Percentiles rank a stretch among this genome's conserved stretches.
phyloP scores from a whole-genome alignment of 2,888 invertebrate species.

The Horisme vitalbata region DNA sequence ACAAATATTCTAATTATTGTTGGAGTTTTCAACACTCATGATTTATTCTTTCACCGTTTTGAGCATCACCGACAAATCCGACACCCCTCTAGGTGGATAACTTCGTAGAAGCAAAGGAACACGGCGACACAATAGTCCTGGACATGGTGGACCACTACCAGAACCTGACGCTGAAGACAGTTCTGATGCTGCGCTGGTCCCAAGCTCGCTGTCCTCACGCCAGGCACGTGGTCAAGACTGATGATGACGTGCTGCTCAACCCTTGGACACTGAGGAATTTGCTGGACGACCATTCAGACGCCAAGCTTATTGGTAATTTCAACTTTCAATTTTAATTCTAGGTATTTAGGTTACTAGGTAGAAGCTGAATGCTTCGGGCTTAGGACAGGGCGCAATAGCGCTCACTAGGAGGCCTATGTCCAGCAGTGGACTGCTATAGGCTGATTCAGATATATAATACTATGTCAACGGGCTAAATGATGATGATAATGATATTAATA shows the following conservation, averaged over 20 bases:
- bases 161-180: conserved; percentile 86
- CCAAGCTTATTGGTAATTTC: conserved; percentile 72
- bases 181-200: conserved; percentile 85
- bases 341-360: too few relatives aligned
- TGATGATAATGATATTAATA: too few relatives aligned
- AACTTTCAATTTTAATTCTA: neutral
- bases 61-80: too few relatives aligned
- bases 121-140: conserved; percentile 84
- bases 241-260: conserved; percentile 85
- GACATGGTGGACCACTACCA: conserved; percentile 85
- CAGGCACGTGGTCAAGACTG: conserved; percentile 82
- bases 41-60: too few relatives aligned
- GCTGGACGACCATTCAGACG: conserved; percentile 43
- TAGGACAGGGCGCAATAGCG: too few relatives aligned
- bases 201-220: conserved; percentile 62
- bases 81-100: conserved; percentile 53
- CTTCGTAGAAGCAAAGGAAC: conserved; percentile 75
- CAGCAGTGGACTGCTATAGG: too few relatives aligned
- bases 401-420: too few relatives aligned
- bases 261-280: conserved; percentile 68
- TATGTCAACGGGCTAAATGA: too few relatives aligned
- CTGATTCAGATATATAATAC: too few relatives aligned
- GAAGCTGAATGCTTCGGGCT: too few relatives aligned
- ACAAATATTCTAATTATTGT: too few relatives aligned
- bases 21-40: too few relatives aligned